Evolutionary conservation across 1,140 invertebrate genomes (phyloP).

Genomic region (Arctopsyche grandis): DNA sequence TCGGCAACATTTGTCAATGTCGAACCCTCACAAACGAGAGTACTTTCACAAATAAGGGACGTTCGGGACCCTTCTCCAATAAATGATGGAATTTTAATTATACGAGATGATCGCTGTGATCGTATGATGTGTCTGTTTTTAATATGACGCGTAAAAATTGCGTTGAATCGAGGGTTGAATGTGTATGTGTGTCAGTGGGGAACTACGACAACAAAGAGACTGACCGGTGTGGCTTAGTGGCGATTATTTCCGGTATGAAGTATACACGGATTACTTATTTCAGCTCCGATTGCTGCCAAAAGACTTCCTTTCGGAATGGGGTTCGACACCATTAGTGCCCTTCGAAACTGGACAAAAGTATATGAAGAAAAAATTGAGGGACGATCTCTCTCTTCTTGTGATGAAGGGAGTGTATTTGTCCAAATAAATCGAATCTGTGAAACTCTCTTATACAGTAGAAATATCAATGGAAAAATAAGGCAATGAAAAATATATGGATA

Average conservation of each 20-base stretch:
- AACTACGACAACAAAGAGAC: constrained; percentile 30
- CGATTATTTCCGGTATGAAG: constrained; percentile 42
- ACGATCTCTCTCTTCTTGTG: not conserved
- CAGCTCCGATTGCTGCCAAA: constrained; percentile 42
- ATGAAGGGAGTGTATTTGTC: too few species aligned
- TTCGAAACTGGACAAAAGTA: not conserved
- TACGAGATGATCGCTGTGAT: not conserved
- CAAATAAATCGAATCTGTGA: too few species aligned
- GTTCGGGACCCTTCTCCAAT: not conserved
- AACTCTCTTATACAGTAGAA: too few species aligned
- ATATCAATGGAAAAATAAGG: too few species aligned
- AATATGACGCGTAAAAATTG: not conserved
- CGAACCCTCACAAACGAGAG: not conserved
- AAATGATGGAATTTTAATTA: constrained; percentile 16
- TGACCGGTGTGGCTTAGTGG: constrained; percentile 24
- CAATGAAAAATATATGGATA: too few species aligned
- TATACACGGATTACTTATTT: constrained; percentile 40
- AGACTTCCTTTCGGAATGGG: constrained; percentile 12
- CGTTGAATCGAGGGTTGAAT: not conserved
- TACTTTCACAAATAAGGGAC: not conserved
- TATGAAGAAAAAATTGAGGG: too few species aligned
- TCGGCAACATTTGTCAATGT: constrained; percentile 50
- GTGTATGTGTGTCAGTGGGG: constrained; percentile 29
- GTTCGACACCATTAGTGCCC: not conserved
- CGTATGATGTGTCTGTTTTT: too few species aligned